Evolutionary conservation across 2,888 invertebrate genomes (phyloP), one percentile per base, ranked within the genome.

Genomic region (Oithona nana): DNA sequence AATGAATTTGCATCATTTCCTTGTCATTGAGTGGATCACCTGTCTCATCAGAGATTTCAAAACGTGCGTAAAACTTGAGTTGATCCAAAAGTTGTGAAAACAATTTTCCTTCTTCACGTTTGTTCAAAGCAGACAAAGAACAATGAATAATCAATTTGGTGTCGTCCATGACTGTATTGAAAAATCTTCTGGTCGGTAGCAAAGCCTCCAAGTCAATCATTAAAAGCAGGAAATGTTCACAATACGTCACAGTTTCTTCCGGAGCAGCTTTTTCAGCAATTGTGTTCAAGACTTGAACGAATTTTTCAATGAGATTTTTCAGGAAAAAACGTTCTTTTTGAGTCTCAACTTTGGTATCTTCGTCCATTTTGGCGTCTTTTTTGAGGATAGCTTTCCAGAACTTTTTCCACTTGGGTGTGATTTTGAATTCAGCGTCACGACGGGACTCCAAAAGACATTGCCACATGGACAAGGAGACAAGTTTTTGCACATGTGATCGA

Each of bases 31-130:
- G 77, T 0, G 94, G 88, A 72, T 94, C 93, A 0, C 97, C 97
- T 1, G 88, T 86, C 69, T 88, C 86, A 71, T 98, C 97, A 73
- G 89, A 92, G 66, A 98, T 98, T 76, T 99, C 98, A 74, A 98
- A 99, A 64, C 88, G 81, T 0, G 89, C 83, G 74, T 98, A 99
- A 72, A 97, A 95, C 71, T 90, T 90, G 61, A 99, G 75, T 84
- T 93, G 92, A 67, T 66, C 57, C 28, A 67, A 58, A 16, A 67
- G 61, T 55, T 68, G 66, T 22, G 64, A 54, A 73, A 94, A 95
- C 29, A 95, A 78, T 73, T 88, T 86, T 51, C 94, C 95, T 69
- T 94, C 93, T 0, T 80, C 77, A 61, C 88, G 75, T 64, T 78
- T 75, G 0, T 81, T 74, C 51, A 98, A 78, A 62, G 82, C 78